Evolutionary conservation across 2,888 invertebrate genomes (phyloP).

Genomic region (Acanthococcus lagerstroemiae): DNA sequence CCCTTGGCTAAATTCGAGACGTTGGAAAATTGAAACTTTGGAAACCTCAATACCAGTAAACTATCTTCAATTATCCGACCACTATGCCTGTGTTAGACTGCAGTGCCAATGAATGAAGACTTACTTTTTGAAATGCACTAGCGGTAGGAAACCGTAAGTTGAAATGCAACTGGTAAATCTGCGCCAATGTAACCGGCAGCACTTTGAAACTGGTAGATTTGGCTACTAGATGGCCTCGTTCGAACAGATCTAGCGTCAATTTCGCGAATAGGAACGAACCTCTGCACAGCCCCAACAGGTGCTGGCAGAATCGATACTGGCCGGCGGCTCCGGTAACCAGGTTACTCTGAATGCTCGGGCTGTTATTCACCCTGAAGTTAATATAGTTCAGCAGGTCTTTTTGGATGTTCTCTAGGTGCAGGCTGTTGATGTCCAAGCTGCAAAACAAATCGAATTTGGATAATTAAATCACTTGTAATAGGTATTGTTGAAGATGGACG

Average conservation of each 20-base stretch:
- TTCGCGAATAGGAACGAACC: slow-evolving; percentile 90
- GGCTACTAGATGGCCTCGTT: slow-evolving; percentile 80
- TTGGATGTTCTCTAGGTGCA: slow-evolving; percentile 57
- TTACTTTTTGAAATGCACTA: slow-evolving; percentile 70
- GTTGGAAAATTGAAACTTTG: too few species aligned
- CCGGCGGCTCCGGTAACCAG: slow-evolving; percentile 50
- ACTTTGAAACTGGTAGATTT: slow-evolving; percentile 92
- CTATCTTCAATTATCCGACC: too few species aligned
- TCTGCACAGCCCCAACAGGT: slow-evolving; percentile 68
- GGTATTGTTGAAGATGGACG: too few species aligned
- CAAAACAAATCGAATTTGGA: too few species aligned
- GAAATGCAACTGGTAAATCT: slow-evolving; percentile 83
- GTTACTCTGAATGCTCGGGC: slow-evolving; percentile 74
- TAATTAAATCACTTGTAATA: too few species aligned
- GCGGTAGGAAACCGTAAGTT: slow-evolving; percentile 84
- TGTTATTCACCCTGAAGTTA: slow-evolving; percentile 66
- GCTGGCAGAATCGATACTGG: slow-evolving; percentile 72
- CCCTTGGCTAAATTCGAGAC: too few species aligned
- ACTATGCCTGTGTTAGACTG: too few species aligned
- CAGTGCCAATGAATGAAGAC: background rate
- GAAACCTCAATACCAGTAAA: too few species aligned
- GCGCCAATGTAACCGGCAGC: slow-evolving; percentile 73
- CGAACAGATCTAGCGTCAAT: slow-evolving; percentile 80
- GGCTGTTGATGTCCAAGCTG: slow-evolving; percentile 56
- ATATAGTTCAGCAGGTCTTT: slow-evolving; percentile 83